Percentiles rank a stretch among this genome's conserved stretches.
Evolutionary conservation across 2,113 vertebrate species (phyloP).

Genomic region (Typhlomys cinereus): DNA sequence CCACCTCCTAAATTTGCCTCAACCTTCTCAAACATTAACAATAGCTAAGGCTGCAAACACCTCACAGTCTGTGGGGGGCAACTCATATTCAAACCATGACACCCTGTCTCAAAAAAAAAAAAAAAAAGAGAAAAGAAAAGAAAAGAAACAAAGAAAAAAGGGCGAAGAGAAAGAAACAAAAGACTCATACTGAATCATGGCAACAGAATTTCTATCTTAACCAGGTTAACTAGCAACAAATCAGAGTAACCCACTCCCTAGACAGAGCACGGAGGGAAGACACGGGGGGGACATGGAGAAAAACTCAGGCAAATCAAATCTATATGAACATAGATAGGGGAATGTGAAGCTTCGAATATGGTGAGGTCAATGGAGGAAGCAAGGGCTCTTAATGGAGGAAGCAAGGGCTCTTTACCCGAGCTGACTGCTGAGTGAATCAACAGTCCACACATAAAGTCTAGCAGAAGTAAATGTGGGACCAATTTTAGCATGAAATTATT

Average conservation of each 20-base stretch:
- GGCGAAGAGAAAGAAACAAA: neutral
- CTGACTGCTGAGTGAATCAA: neutral
- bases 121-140: too few relatives aligned
- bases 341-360: neutral
- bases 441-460: neutral
- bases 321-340: neutral
- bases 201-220: neutral
- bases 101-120: neutral
- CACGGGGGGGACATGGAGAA: neutral
- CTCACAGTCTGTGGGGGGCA: too few relatives aligned
- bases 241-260: neutral
- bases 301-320: neutral
- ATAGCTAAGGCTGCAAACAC: too few relatives aligned
- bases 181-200: neutral
- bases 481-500: neutral
- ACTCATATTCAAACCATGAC: too few relatives aligned
- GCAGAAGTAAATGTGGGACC: neutral
- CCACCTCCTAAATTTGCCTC: too few relatives aligned
- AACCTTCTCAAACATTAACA: too few relatives aligned
- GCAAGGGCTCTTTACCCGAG: neutral
- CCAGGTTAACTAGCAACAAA: neutral
- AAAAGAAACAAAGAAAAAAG: neutral
- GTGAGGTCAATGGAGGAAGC: neutral
- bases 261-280: neutral
- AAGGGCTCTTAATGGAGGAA: neutral